Evolutionary conservation across 2,113 vertebrate genomes (phyloP).

Genomic region (Syngnathus floridae): DNA sequence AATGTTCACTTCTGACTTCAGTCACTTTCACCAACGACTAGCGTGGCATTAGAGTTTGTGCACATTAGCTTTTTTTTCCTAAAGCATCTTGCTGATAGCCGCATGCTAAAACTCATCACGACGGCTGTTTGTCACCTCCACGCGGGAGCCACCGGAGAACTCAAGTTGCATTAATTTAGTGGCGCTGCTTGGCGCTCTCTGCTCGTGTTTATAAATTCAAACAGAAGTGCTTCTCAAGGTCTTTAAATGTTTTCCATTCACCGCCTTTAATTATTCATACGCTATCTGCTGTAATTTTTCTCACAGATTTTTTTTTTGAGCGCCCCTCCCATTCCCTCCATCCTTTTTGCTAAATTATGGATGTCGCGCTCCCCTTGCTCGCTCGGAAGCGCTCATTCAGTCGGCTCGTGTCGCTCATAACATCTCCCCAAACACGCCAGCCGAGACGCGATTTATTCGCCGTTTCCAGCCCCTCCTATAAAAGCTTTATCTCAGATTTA

Average conservation of each 20-base stretch:
- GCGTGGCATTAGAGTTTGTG: not conserved
- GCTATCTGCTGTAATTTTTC: conserved; percentile 8
- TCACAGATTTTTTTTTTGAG: conserved; percentile 2
- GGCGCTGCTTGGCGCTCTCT: not conserved
- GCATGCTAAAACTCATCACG: not conserved
- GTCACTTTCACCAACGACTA: not conserved
- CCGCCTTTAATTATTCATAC: conserved; percentile 5
- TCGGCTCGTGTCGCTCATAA: conserved; percentile 3
- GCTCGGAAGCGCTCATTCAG: conserved; percentile 7
- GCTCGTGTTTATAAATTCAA: conserved; percentile 1
- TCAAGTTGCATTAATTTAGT: not conserved
- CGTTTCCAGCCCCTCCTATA: conserved; percentile 1
- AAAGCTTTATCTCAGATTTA: conserved; percentile 11
- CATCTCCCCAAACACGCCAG: not conserved
- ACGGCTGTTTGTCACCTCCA: not conserved
- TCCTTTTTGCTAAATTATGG: conserved; percentile 4
- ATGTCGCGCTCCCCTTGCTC: not conserved
- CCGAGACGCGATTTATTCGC: conserved; percentile 4
- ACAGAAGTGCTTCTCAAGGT: conserved; percentile 8
- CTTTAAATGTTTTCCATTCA: conserved; percentile 14
- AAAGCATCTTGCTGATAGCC: not conserved
- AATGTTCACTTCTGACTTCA: not conserved
- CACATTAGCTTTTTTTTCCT: not conserved
- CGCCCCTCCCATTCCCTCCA: not conserved
- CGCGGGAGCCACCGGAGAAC: not conserved